phyloP scores from a whole-genome alignment of 1,140 invertebrate species.

The Pemphigus obesinymphae region DNA sequence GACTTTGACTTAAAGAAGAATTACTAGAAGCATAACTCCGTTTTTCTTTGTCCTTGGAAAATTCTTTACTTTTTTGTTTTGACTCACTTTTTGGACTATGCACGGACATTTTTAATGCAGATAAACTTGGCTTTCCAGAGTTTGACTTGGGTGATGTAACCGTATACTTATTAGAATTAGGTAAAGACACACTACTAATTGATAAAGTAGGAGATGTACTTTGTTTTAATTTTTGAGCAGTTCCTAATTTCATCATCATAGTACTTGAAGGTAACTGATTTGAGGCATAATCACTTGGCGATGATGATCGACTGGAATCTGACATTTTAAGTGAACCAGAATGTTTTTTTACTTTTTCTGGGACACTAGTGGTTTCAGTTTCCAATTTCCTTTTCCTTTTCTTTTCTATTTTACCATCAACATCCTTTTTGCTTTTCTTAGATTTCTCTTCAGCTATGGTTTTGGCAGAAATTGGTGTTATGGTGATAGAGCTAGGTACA shows the following conservation, averaged over 20 bases:
- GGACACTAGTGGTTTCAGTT: constrained; percentile 11
- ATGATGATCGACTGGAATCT: constrained; percentile 35
- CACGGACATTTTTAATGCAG: constrained; percentile 73
- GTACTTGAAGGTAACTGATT: constrained; percentile 33
- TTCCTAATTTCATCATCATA: constrained; percentile 34
- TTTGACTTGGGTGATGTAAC: constrained; percentile 47
- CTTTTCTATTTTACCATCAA: constrained; percentile 67
- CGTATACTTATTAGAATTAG: constrained; percentile 72
- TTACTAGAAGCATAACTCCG: constrained; percentile 53
- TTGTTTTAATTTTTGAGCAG: constrained; percentile 38
- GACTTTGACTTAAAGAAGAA: constrained; percentile 57
- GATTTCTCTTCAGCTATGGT: constrained; percentile 58
- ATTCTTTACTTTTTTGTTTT: constrained; percentile 54
- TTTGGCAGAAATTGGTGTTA: constrained; percentile 65
- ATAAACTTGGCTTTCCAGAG: constrained; percentile 83
- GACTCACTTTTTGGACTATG: constrained; percentile 57
- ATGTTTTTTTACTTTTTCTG: constrained; percentile 38
- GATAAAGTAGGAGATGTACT: constrained; percentile 36
- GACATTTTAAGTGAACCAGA: constrained; percentile 32
- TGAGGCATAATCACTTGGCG: constrained; percentile 33
- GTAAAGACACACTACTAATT: constrained; percentile 60
- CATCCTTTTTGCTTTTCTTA: constrained; percentile 49
- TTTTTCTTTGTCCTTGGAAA: constrained; percentile 51
- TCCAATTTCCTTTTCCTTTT: constrained; percentile 72
- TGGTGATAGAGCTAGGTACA: constrained; percentile 73